Base-by-base conservation (phyloP, 2,888 invertebrate genomes). In the Neria commutata region DNA sequence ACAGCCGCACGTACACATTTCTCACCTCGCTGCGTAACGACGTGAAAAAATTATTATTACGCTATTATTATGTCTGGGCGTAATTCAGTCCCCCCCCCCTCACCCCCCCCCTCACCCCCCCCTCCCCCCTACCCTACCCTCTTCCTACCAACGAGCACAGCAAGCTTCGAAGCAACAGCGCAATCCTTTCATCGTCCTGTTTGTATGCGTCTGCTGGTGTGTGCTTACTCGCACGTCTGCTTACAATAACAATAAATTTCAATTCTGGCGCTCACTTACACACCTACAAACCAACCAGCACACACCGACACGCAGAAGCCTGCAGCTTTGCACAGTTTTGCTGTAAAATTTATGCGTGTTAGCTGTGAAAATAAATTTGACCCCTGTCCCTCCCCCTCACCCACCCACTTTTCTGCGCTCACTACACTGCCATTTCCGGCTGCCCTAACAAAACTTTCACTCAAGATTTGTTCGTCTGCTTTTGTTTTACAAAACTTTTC, bases 11-110 rank as follows among this genome's bases (percentile, higher is more conserved):
- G n/a, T n/a, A n/a, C n/a, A n/a, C n/a, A n/a, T n/a, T n/a, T n/a
- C 42, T 42, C 42, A 42, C 42, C 42, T 42, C 19, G 42, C 42
- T 11, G 21, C 42, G 19, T 76, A 76, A 77, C 69, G 75, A 76
- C 68, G 69, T 73, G 76, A 67, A 72, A 73, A 74, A 71, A 74
- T 70, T 71, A 74, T 77, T 75, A 72, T 76, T 76, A 70, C 72
- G 65, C 71, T 72, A 76, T 74, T 71, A 75, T 75, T 68, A 71
- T 76, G 69, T 71, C 68, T 74, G 69, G 66, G 53, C 63, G 73
- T 63, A 66, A 72, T 66, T 69, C 67, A 62, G 45, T n/a, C 62
- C 63, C 21, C 17, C 19, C 37, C 14, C 4, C n/a, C n/a, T n/a
- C n/a, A n/a, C n/a, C n/a, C n/a, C n/a, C n/a, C n/a, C n/a, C n/a